Evolutionary conservation across 2,797 vertebrate species (phyloP).

Genomic region (Prionace glauca): DNA sequence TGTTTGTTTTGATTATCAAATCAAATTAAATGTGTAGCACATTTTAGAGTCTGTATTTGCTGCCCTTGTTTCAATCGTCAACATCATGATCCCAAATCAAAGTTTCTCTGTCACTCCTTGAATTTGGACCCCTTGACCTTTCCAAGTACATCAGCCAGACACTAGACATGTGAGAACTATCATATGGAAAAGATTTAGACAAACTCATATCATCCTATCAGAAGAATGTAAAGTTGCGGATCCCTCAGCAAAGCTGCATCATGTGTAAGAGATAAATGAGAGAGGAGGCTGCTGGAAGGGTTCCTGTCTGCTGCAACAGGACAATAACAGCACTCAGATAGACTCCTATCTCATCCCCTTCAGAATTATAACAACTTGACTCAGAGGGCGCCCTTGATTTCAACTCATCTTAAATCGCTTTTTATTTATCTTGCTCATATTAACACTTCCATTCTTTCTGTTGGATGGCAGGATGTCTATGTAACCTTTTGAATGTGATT

Average conservation of each 20-base stretch:
- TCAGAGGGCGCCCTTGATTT: slow-evolving; percentile 59
- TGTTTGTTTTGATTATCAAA: slow-evolving; percentile 7
- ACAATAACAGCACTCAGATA: slow-evolving; percentile 44
- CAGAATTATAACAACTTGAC: slow-evolving; percentile 54
- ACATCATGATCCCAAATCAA: slow-evolving; percentile 32
- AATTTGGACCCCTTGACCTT: slow-evolving; percentile 49
- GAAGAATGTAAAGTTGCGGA: slow-evolving; percentile 65
- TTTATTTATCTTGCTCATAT: slow-evolving; percentile 63
- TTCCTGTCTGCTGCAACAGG: slow-evolving; percentile 48
- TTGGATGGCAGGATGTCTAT: slow-evolving; percentile 54
- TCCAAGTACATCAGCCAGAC: slow-evolving; percentile 55
- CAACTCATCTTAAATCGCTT: slow-evolving; percentile 51
- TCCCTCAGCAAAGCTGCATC: slow-evolving; percentile 59
- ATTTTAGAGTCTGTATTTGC: neutral
- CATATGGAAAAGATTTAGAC: slow-evolving; percentile 93
- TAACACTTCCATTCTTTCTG: slow-evolving; percentile 72
- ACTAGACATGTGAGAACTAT: slow-evolving; percentile 78
- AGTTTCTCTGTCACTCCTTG: slow-evolving; percentile 21
- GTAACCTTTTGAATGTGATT: neutral
- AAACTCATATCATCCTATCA: slow-evolving; percentile 61
- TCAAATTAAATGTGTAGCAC: neutral
- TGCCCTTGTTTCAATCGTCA: slow-evolving; percentile 27
- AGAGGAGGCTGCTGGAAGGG: slow-evolving; percentile 47
- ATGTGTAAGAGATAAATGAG: slow-evolving; percentile 61
- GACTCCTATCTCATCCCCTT: slow-evolving; percentile 26